These are phyloP conservation scores for Rhamnusium bicolor DNA, from an alignment of 2,888 invertebrate species.

Conservation along the genomic window DNA sequence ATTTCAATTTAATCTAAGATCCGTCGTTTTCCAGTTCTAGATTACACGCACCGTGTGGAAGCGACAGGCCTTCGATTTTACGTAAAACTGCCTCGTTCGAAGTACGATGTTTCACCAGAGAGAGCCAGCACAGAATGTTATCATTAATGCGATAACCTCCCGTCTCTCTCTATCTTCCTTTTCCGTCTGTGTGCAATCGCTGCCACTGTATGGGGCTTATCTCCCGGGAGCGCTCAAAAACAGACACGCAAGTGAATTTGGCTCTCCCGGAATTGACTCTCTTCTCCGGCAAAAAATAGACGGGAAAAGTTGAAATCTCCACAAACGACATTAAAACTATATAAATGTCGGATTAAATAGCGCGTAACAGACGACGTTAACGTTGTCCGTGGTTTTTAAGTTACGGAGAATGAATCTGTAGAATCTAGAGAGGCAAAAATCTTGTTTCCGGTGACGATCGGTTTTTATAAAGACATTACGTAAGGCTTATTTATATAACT, in stretches of 20 bases:
- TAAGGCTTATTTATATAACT: not conserved
- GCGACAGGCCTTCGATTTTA: too few species aligned
- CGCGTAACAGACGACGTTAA: not conserved
- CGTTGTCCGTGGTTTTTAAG: not conserved
- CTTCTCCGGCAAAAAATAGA: not conserved
- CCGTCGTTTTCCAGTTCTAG: too few species aligned
- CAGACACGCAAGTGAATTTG: not conserved
- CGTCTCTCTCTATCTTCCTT: slow-evolving; percentile 1
- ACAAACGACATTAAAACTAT: not conserved
- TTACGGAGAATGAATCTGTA: not conserved
- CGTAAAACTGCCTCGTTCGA: slow-evolving; percentile 10
- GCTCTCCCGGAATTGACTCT: not conserved
- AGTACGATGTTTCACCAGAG: not conserved
- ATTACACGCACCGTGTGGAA: too few species aligned
- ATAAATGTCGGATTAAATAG: not conserved
- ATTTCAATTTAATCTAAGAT: too few species aligned
- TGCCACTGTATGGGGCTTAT: slow-evolving; percentile 4
- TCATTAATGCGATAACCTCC: slow-evolving; percentile 15
- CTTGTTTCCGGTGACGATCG: not conserved
- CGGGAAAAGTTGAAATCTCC: not conserved
- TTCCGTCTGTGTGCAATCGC: not conserved
- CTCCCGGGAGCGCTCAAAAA: slow-evolving; percentile 24
- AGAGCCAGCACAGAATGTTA: slow-evolving; percentile 12
- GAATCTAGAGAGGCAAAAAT: not conserved
- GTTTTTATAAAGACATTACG: not conserved